Percentiles rank a stretch among this genome's conserved stretches.
Evolutionary conservation across 2,113 vertebrate species (phyloP).

Genomic region (Chloebia gouldiae): DNA sequence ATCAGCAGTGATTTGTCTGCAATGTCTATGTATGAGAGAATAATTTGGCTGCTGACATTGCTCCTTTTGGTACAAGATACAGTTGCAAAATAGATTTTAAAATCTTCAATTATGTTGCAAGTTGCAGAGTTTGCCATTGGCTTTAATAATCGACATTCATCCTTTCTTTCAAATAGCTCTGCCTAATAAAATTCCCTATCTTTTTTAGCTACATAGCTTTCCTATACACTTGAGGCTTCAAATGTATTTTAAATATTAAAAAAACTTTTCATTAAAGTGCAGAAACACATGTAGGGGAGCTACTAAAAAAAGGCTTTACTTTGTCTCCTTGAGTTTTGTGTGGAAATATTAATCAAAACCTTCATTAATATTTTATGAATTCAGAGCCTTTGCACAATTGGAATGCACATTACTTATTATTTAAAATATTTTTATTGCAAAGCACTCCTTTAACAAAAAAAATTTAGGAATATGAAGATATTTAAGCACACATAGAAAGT

Average conservation of each 20-base stretch:
- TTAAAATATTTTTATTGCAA: not conserved
- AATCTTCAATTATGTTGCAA: conserved; percentile 29
- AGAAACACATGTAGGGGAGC: conserved; percentile 14
- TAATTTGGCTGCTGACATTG: not conserved
- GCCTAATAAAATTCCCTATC: conserved; percentile 54
- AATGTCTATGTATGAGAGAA: not conserved
- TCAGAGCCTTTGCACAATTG: not conserved
- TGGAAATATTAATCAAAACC: conserved; percentile 66
- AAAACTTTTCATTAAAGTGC: conserved; percentile 66
- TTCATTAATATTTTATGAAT: conserved; percentile 63
- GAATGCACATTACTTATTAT: not conserved
- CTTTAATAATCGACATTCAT: conserved; percentile 28
- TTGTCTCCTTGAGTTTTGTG: conserved; percentile 57
- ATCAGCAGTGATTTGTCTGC: not conserved
- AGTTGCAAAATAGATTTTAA: not conserved
- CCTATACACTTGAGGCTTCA: conserved; percentile 36
- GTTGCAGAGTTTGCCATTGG: conserved; percentile 20
- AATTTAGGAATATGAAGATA: not conserved
- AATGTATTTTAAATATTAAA: conserved; percentile 72
- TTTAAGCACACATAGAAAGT: not conserved
- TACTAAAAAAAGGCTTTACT: conserved; percentile 52
- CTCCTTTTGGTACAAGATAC: not conserved
- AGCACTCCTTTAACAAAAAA: not conserved
- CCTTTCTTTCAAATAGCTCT: conserved; percentile 52
- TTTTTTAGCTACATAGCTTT: not conserved